phyloP scores from a whole-genome alignment of 1,140 invertebrate genomes.

The Anastrepha obliqua region DNA sequence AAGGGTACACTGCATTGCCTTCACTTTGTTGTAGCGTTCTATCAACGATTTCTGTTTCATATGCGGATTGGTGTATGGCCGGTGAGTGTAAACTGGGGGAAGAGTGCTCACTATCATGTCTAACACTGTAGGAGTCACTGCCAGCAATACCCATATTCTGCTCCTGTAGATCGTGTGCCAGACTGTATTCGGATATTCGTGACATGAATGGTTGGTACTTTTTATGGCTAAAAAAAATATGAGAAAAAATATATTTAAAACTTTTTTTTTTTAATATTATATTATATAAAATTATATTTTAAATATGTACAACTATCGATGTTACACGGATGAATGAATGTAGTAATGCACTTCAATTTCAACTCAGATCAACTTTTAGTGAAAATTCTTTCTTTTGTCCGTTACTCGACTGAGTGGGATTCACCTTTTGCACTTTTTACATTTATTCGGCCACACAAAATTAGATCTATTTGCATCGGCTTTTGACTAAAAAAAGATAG shows the following conservation, averaged over 20 bases:
- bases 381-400: too few relatives aligned
- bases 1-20: constrained; percentile 65
- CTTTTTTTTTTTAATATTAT: too few relatives aligned
- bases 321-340: too few relatives aligned
- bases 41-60: constrained; percentile 32
- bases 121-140: constrained; percentile 64
- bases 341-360: too few relatives aligned
- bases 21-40: constrained; percentile 58
- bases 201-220: constrained; percentile 66
- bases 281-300: too few relatives aligned
- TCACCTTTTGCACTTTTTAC: too few relatives aligned
- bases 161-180: constrained; percentile 66
- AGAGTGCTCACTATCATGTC: constrained; percentile 71
- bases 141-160: constrained; percentile 62
- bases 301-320: too few relatives aligned
- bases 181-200: constrained; percentile 68
- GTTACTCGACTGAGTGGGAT: too few relatives aligned
- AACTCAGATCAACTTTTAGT: too few relatives aligned
- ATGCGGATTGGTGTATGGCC: constrained; percentile 65
- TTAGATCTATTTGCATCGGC: too few relatives aligned
- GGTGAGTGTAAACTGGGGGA: constrained; percentile 70
- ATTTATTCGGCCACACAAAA: too few relatives aligned
- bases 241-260: neutral
- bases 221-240: constrained; percentile 64
- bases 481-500: too few relatives aligned